phyloP scores from a whole-genome alignment of 2,113 vertebrate species.

The Tympanuchus pallidicinctus region DNA sequence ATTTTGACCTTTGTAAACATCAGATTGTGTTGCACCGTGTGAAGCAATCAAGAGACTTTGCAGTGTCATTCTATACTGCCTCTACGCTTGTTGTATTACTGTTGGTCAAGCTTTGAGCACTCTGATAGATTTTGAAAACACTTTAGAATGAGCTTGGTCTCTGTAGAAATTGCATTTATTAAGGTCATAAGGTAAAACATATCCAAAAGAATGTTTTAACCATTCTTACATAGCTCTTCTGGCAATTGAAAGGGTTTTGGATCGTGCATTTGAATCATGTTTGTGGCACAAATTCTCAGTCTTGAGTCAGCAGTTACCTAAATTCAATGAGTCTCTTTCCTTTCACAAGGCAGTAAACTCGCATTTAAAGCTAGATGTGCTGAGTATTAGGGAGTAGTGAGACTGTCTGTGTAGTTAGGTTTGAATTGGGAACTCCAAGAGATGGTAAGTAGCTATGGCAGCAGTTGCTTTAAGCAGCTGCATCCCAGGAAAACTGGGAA shows the following conservation, averaged over 20 bases:
- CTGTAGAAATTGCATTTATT: background rate
- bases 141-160: background rate
- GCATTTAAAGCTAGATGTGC: background rate
- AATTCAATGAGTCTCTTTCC: background rate
- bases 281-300: background rate
- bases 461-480: background rate
- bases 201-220: background rate
- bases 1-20: background rate
- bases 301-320: background rate
- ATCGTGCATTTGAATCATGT: background rate
- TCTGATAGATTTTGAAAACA: background rate
- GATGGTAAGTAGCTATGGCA: background rate
- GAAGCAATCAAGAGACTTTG: background rate
- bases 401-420: background rate
- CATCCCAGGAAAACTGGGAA: background rate
- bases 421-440: background rate
- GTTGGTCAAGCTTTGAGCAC: background rate
- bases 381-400: background rate
- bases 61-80: background rate
- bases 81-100: background rate
- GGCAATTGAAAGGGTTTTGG: background rate
- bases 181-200: background rate
- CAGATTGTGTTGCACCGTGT: background rate
- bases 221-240: background rate
- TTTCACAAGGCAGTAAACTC: background rate